Base-by-base conservation (phyloP, 1,140 invertebrate species). In the Psilanteris sp. region DNA sequence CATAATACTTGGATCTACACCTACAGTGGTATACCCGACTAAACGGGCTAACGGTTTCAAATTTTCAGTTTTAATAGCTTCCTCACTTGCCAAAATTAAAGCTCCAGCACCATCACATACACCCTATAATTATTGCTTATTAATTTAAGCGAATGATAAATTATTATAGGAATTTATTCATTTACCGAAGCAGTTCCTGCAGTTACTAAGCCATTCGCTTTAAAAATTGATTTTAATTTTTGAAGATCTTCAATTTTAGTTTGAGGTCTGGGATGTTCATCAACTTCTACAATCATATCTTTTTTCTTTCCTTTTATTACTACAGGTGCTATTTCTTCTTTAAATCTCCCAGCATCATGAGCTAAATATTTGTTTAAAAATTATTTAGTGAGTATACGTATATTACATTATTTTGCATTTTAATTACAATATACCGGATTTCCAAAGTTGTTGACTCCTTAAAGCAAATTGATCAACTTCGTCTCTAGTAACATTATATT, bases 21-120 rank as follows among this genome's bases (percentile, higher is more conserved):
- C 95, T 26, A 95, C 93, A 46, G 91, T 89, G 6, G 93, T 91
- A 86, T 94, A 96, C 48, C 91, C 94, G 1, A 94, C 89, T 0
- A 96, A 85, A 41, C 95, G 90, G 4, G 94, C 95, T 8, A 96
- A 82, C 0, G 95, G 94, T 77, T 90, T 95, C 0, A 99, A 87
- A 54, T 93, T 93, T 82, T 98, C 90, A 73, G 94, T 85, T 79
- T 94, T 94, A 0, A 96, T 88, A 16, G 96, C 96, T 79, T 94
- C 94, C 89, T 99, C 98, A 79, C 92, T 96, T 6, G 97, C 97
- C 36, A 99, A 80, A 22, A 99, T 90, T 2, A 99, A 88, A 52
- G 96, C 94, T 22, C 93, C 96, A 15, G 97, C 98, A 16, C 98
- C 98, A 90, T 99, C 98, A 88, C 95, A 97, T 39, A 99, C 93